Base-by-base conservation (phyloP, 2,888 invertebrate species). In the Lasioglossum lativentre region DNA sequence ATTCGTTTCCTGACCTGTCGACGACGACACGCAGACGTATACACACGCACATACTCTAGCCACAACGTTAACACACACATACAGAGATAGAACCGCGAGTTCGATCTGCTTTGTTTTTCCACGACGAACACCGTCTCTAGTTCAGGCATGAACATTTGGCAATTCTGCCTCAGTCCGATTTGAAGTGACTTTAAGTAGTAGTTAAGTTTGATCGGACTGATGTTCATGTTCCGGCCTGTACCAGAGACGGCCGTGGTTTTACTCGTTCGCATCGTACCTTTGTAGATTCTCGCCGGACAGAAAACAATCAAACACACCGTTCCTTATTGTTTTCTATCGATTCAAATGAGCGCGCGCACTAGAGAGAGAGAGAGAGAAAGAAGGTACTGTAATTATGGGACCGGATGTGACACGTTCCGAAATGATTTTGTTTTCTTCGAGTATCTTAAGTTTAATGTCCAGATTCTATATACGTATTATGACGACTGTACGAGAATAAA, bases 1-100 rank as follows among this genome's bases (percentile, higher is more conserved):
- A 81, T 81, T 84, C 78, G 83, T 83, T 87, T 79, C 72, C 80
- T 78, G 76, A 78, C 75, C 83, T 82, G n/a, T 70, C 76, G 68
- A 76, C 59, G 47, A 56, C 56, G 3, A 23, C 52, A 52, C 47
- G 19, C 42, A 42, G 0, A 45, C 16, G 4, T 16, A 45, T 0
- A n/a, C 52, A 10, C 1, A 10, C n/a, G 3, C 1, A n/a, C 8
- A 10, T 42, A 19, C 27, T 59, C 3, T 59, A 14, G 59, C n/a
- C n/a, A n/a, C n/a, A n/a, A n/a, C n/a, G n/a, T n/a, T n/a, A n/a
- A n/a, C n/a, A n/a, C 2, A 56, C 2, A 12, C n/a, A 19, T 1
- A 38, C 34, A 14, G 52, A 38, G 19, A 23, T 27, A 47, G 8
- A 70, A 68, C 42, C 16, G 19, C 27, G 68, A 45, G 34, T 66